A percentile compares a stretch with the other conserved stretches of the same genome.
Conservation (phyloP, 2,888 invertebrate genomes). For the Ophraella communa region DNA sequence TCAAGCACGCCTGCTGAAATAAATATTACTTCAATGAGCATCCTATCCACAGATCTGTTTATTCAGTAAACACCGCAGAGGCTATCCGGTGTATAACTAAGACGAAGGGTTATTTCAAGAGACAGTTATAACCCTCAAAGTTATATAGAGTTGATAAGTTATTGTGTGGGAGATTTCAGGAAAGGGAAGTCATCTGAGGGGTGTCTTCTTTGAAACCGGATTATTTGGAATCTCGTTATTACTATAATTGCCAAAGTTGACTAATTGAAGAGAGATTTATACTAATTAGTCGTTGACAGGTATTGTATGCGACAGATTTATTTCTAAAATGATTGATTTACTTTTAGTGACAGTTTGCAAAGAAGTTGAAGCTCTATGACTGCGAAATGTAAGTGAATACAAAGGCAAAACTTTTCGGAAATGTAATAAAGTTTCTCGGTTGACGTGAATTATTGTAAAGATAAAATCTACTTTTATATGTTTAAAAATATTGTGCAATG, state of each 20-base stretch:
- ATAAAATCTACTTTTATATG: too few species aligned
- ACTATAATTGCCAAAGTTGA: conserved; percentile 38
- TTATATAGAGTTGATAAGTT: conserved; percentile 38
- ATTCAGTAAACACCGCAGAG: conserved; percentile 26
- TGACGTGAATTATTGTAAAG: too few species aligned
- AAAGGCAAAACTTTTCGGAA: neutral
- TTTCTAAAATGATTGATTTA: conserved; percentile 26
- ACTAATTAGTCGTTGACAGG: conserved; percentile 34
- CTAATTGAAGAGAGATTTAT: conserved; percentile 45
- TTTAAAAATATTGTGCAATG: too few species aligned
- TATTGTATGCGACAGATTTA: conserved; percentile 27
- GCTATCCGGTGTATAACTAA: conserved; percentile 26
- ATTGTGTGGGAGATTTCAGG: conserved; percentile 33
- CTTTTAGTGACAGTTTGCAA: conserved; percentile 16
- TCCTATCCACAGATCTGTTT: conserved; percentile 33
- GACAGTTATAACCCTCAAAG: conserved; percentile 39
- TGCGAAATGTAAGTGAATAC: neutral
- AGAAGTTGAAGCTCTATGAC: neutral
- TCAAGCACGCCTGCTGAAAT: conserved; percentile 28
- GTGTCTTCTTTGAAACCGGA: conserved; percentile 39
- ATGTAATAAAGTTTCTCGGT: neutral
- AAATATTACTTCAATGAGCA: conserved; percentile 27
- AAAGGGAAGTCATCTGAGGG: conserved; percentile 35
- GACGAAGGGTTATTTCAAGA: conserved; percentile 39
- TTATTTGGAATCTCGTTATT: conserved; percentile 42